Percentiles rank a stretch among this genome's conserved stretches.
Conservation (phyloP, 2,113 vertebrate genomes). For the Channa argus region DNA sequence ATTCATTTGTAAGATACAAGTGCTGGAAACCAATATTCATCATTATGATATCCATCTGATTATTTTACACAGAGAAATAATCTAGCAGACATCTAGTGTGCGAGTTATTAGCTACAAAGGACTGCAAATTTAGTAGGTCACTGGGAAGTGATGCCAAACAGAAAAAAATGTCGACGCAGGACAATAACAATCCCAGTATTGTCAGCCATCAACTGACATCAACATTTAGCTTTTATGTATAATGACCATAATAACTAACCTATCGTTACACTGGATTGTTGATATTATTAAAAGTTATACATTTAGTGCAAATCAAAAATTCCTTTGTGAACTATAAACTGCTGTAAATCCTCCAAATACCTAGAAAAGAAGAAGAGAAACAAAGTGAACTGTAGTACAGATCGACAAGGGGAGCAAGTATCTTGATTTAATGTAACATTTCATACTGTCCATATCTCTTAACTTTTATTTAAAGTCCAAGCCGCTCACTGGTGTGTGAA, state of each 20-base stretch:
- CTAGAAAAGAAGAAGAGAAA: background rate
- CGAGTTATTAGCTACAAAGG: background rate
- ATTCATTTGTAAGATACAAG: too few species aligned
- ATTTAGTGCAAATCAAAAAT: background rate
- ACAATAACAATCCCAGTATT: background rate
- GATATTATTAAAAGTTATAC: constrained; percentile 13
- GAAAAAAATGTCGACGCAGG: background rate
- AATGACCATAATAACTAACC: constrained; percentile 12
- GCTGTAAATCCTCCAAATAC: background rate
- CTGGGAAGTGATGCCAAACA: too few species aligned
- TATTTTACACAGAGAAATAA: too few species aligned
- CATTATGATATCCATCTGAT: too few species aligned
- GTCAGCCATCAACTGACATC: background rate
- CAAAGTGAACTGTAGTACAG: background rate
- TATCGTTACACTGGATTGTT: background rate
- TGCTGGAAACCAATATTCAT: too few species aligned
- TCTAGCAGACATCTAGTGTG: too few species aligned
- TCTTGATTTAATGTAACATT: background rate
- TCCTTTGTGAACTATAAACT: constrained; percentile 4
- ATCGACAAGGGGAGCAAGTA: background rate
- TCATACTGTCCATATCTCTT: too few species aligned
- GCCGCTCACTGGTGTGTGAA: constrained; percentile 48
- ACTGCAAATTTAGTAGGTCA: background rate
- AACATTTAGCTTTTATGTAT: background rate
- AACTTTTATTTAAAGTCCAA: constrained; percentile 32